phyloP scores from a whole-genome alignment of 1,140 invertebrate species.

The Polyergus mexicanus region DNA sequence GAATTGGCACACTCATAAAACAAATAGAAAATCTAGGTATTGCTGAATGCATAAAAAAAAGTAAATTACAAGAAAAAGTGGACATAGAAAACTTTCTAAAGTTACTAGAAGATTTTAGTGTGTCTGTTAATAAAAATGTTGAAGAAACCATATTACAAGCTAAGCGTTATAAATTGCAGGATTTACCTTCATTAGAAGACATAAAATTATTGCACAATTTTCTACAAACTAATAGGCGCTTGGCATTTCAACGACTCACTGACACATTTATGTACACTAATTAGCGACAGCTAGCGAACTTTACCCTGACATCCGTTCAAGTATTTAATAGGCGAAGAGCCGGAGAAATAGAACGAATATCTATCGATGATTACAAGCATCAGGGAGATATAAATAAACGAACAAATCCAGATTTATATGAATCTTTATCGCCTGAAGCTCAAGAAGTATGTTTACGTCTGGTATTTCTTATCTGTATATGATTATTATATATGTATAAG shows the following conservation, averaged over 20 bases:
- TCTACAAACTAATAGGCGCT: too few species aligned
- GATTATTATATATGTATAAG: too few species aligned
- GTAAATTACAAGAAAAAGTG: background rate
- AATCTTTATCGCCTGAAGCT: background rate
- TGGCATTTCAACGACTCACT: too few species aligned
- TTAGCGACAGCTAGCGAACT: conserved; percentile 4
- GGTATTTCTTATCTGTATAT: too few species aligned
- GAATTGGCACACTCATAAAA: background rate
- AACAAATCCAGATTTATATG: conserved; percentile 17
- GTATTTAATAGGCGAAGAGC: conserved; percentile 11
- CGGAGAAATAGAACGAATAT: conserved; percentile 11
- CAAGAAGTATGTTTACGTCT: background rate
- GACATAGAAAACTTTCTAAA: background rate
- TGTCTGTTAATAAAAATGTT: conserved; percentile 1
- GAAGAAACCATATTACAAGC: conserved; percentile 8
- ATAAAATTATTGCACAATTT: too few species aligned
- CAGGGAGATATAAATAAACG: background rate
- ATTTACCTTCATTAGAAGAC: too few species aligned
- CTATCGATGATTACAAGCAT: conserved; percentile 4
- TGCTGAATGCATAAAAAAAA: background rate
- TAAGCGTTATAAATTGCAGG: conserved; percentile 3
- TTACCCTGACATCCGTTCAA: conserved; percentile 6
- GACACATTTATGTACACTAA: background rate
- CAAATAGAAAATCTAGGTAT: background rate
- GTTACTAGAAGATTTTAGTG: background rate